Percentiles rank a stretch among this genome's conserved stretches.
Evolutionary conservation across 35 echinoderm and acorn worm genomes (phyloP).

Genomic region (Diadema setosum): DNA sequence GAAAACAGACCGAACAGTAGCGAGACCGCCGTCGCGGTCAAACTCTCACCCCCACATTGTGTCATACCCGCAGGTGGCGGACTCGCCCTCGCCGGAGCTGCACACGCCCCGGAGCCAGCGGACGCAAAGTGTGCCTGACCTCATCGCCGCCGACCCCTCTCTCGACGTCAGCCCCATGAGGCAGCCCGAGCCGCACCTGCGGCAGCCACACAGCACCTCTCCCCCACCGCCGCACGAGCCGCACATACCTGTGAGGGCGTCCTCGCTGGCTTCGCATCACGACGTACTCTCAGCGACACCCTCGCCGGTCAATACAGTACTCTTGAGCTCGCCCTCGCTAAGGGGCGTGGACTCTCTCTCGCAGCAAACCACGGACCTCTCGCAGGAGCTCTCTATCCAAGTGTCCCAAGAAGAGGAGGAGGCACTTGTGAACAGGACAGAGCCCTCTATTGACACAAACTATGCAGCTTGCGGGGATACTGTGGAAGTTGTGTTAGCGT

Average conservation of each 20-base stretch:
- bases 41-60: neutral
- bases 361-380: neutral
- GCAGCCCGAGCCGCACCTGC: neutral
- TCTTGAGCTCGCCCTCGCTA: neutral
- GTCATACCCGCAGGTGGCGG: neutral
- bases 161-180: conserved; percentile 12
- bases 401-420: neutral
- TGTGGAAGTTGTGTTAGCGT: neutral
- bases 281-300: neutral
- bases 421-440: neutral
- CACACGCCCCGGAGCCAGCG: neutral
- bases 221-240: conserved; percentile 1
- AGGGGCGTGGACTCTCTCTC: neutral
- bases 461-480: neutral
- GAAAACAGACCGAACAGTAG: neutral
- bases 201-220: conserved; percentile 2
- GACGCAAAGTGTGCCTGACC: conserved; percentile 19
- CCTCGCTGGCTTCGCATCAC: neutral
- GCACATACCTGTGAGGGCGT: neutral
- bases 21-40: neutral
- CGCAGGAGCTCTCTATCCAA: conserved; percentile 4
- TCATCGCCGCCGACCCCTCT: neutral
- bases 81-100: neutral
- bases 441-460: conserved; percentile 23
- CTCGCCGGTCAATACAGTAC: conserved; percentile 16